These are phyloP conservation scores for Nephotettix cincticeps DNA, from an alignment of 1,140 invertebrate genomes.

Conservation along the genomic window DNA sequence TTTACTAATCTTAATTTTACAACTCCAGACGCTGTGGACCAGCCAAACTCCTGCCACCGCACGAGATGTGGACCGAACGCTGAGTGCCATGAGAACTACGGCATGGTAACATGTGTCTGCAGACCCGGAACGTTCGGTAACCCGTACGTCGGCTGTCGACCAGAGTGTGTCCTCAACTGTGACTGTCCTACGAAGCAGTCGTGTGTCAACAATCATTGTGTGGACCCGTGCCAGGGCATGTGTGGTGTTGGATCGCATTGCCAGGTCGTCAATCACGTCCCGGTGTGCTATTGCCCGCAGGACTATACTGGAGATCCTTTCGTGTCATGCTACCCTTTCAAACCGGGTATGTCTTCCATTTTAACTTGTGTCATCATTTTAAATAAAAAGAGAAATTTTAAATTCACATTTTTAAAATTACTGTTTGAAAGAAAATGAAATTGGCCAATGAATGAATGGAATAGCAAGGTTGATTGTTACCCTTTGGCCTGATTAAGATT, in stretches of 20 bases:
- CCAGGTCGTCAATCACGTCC: conserved; percentile 72
- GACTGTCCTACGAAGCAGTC: conserved; percentile 67
- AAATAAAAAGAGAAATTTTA: no score
- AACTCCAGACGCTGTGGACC: conserved; percentile 37
- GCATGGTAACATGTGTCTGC: conserved; percentile 65
- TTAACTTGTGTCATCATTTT: no score
- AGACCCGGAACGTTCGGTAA: conserved; percentile 58
- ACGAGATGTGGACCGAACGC: conserved; percentile 75
- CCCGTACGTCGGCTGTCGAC: conserved; percentile 69
- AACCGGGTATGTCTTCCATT: conserved; percentile 41
- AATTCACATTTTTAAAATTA: no score
- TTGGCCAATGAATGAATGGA: no score
- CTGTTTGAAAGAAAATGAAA: no score
- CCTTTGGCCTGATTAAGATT: no score
- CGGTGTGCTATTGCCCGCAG: conserved; percentile 73
- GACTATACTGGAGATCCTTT: conserved; percentile 78
- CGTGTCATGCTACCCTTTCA: conserved; percentile 62
- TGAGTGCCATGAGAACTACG: conserved; percentile 60
- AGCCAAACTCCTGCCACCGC: conserved; percentile 63
- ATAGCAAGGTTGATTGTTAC: no score
- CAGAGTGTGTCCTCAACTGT: conserved; percentile 76
- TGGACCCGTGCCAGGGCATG: conserved; percentile 72
- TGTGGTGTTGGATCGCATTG: conserved; percentile 76
- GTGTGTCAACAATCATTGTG: conserved; percentile 78
- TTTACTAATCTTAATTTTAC: no score